A percentile compares a stretch with the other conserved stretches of the same genome.
phyloP scores from a whole-genome alignment of 2,888 invertebrate species.

The Pollenia griseotomentosa region DNA sequence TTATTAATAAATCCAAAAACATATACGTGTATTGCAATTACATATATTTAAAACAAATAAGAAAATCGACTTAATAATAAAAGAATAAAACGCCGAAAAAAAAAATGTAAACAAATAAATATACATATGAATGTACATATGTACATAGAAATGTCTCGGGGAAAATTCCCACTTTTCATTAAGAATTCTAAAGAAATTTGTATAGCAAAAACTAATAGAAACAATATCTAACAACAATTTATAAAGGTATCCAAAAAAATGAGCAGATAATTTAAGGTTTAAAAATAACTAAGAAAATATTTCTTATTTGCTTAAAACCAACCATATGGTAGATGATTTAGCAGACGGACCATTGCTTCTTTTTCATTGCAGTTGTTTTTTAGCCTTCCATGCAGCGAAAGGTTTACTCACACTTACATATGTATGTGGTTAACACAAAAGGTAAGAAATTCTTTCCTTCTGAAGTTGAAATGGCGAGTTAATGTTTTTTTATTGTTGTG shows the following conservation, averaged over 20 bases:
- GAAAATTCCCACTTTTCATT: not conserved
- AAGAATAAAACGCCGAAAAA: not conserved
- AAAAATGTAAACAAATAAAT: conserved; percentile 41
- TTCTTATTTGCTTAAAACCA: not conserved
- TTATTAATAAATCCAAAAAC: no score
- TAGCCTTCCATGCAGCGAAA: not conserved
- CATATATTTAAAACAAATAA: no score
- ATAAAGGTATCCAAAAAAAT: not conserved
- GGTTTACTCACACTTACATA: conserved; percentile 24
- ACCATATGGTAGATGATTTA: conserved; percentile 25
- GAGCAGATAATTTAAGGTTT: not conserved
- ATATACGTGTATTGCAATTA: not conserved
- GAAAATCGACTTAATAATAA: no score
- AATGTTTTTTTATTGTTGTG: no score
- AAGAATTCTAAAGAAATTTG: not conserved
- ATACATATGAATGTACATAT: no score
- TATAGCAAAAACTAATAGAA: not conserved
- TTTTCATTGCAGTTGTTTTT: conserved; percentile 2
- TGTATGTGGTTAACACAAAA: conserved; percentile 37
- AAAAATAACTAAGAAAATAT: not conserved
- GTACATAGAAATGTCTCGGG: not conserved
- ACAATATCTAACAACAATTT: not conserved
- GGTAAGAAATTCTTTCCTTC: conserved; percentile 9
- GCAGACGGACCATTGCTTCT: not conserved
- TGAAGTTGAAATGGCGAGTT: no score